phyloP scores from a whole-genome alignment of 2,113 vertebrate genomes.

The Chitala chitala region DNA sequence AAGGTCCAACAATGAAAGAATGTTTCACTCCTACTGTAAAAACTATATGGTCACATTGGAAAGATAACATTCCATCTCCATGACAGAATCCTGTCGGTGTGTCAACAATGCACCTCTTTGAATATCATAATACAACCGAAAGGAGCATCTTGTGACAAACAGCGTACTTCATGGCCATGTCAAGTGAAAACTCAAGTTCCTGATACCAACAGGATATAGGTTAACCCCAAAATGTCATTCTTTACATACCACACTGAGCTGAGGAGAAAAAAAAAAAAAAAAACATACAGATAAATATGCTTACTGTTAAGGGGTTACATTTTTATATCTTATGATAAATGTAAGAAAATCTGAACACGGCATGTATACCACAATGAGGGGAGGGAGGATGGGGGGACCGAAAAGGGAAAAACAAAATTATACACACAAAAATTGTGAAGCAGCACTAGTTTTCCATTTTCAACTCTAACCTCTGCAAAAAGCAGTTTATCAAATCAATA shows the following conservation, averaged over 20 bases:
- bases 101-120: conserved; percentile 32
- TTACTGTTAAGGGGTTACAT: too few relatives aligned
- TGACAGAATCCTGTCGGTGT: conserved; percentile 35
- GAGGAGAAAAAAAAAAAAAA: not conserved
- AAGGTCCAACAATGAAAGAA: conserved; percentile 48
- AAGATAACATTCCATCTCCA: conserved; percentile 54
- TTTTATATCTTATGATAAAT: too few relatives aligned
- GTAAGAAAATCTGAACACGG: too few relatives aligned
- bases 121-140: conserved; percentile 16
- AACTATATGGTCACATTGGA: conserved; percentile 35
- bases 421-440: too few relatives aligned
- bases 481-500: too few relatives aligned
- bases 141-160: not conserved
- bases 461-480: not conserved
- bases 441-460: too few relatives aligned
- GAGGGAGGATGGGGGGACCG: too few relatives aligned
- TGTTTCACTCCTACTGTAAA: conserved; percentile 23
- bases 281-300: too few relatives aligned
- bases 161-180: not conserved
- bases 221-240: not conserved
- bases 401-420: too few relatives aligned
- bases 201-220: not conserved
- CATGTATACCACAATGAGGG: too few relatives aligned
- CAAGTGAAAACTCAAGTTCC: not conserved
- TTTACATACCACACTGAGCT: not conserved